Conservation (phyloP, 2,888 invertebrate genomes). For the Cyclophora albipunctata region DNA sequence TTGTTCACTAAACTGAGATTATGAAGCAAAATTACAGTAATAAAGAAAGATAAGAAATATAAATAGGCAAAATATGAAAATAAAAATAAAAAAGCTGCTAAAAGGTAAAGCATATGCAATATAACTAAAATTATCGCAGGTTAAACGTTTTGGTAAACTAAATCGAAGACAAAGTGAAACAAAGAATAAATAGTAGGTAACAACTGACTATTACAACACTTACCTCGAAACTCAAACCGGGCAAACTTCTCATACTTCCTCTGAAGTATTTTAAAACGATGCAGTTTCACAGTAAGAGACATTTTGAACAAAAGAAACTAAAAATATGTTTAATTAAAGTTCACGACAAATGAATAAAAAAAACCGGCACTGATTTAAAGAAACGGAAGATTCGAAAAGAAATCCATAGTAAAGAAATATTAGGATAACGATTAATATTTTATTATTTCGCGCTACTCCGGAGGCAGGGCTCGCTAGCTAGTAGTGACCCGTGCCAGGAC, state of each 20-base stretch:
- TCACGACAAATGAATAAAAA: too few species aligned
- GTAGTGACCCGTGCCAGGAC: slow-evolving; percentile 13
- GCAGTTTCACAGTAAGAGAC: slow-evolving; percentile 81
- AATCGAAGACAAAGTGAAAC: too few species aligned
- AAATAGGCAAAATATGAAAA: too few species aligned
- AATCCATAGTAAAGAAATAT: not conserved
- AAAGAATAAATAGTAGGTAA: too few species aligned
- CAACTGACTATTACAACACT: slow-evolving; percentile 31
- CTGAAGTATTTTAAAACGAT: slow-evolving; percentile 81
- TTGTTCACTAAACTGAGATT: too few species aligned
- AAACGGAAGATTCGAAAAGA: not conserved
- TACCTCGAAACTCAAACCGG: slow-evolving; percentile 86
- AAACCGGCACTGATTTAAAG: not conserved
- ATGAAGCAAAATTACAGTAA: too few species aligned
- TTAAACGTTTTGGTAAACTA: too few species aligned
- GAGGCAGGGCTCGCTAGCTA: slow-evolving; percentile 10
- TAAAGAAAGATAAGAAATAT: too few species aligned
- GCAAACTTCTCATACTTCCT: slow-evolving; percentile 80
- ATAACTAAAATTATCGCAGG: too few species aligned
- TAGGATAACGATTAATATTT: slow-evolving; percentile 8
- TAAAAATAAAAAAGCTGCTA: too few species aligned
- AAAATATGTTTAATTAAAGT: too few species aligned
- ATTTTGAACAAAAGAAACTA: slow-evolving; percentile 46
- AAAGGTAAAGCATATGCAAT: too few species aligned
- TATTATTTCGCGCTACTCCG: slow-evolving; percentile 19